Evolutionary conservation across 2,113 vertebrate species (phyloP), one percentile per base, ranked within the genome.

Genomic region (Cottus gobio): DNA sequence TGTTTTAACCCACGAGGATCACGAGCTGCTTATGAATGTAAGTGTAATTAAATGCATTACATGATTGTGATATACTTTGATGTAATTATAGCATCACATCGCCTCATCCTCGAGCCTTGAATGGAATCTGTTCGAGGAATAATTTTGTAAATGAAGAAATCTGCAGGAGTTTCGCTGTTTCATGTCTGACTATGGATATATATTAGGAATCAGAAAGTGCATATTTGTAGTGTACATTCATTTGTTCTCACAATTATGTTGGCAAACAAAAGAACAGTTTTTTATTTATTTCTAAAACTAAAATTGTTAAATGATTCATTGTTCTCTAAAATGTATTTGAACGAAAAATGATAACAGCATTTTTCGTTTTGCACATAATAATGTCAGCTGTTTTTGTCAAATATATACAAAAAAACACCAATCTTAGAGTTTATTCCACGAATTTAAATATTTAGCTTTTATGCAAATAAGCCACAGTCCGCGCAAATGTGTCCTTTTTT

Each of bases 391-490:
- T 0, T 36, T 44, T 39, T 63, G 16, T 75, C 11, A 24, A n/a
- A 62, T 68, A 58, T 9, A 12, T 52, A 71, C 10, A 12, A 56
- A 64, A 68, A 48, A 12, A 0, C 10, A 30, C 11, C 2, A 46
- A 0, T 20, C 24, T 44, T 16, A 0, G 0, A 10, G n/a, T 22
- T 56, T n/a, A 37, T 77, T 20, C 0, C 4, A 2, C 1, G 1
- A 7, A 71, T 62, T 79, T 16, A 4, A 86, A 82, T 67, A 50
- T 65, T 82, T 88, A 77, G 78, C n/a, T 54, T 85, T 81, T 90
- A 91, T 91, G 91, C 90, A 91, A 91, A 92, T 90, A 2, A 87
- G 77, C 1, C 4, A 2, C 8, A 52, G 2, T 52, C 3, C 0
- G 2, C 1, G 2, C 1, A 16, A 65, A 66, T 1, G 7, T 5